Percentiles rank a stretch among this genome's conserved stretches.
phyloP scores from a whole-genome alignment of 64 coral and sea anemone genomes.

The Actinia tenebrosa region DNA sequence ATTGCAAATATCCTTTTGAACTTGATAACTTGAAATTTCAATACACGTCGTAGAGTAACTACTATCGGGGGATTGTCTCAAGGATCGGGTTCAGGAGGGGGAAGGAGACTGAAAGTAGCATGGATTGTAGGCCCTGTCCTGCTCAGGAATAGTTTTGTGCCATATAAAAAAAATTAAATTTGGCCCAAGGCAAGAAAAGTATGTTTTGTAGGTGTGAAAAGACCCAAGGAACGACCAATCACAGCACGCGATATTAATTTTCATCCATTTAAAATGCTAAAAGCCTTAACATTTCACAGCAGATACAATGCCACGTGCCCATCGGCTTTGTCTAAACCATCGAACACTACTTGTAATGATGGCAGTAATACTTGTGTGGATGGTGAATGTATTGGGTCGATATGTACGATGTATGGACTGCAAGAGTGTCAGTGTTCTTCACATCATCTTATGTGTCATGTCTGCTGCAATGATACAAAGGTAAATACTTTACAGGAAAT shows the following conservation, averaged over 20 bases:
- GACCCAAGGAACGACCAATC: not conserved
- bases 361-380: slow-evolving; percentile 70
- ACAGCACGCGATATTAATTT: not conserved
- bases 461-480: slow-evolving; percentile 55
- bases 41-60: too few relatives aligned
- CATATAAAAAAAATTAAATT: too few relatives aligned
- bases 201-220: not conserved
- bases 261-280: not conserved
- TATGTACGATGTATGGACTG: slow-evolving; percentile 59
- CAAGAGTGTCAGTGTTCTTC: slow-evolving; percentile 48
- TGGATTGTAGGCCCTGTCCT: too few relatives aligned
- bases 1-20: slow-evolving; percentile 80
- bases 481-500: not conserved
- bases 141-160: too few relatives aligned
- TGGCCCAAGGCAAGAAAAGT: not conserved
- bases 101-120: too few relatives aligned
- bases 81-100: too few relatives aligned
- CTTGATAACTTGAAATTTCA: too few relatives aligned
- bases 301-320: slow-evolving; percentile 47
- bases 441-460: slow-evolving; percentile 49
- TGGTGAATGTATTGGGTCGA: slow-evolving; percentile 66
- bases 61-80: too few relatives aligned
- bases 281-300: slow-evolving; percentile 42
- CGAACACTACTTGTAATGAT: slow-evolving; percentile 60
- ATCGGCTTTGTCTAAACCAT: slow-evolving; percentile 28